These are phyloP conservation scores for Bruchidius siliquastri DNA, from an alignment of 2,888 invertebrate species.

Conservation along the genomic window DNA sequence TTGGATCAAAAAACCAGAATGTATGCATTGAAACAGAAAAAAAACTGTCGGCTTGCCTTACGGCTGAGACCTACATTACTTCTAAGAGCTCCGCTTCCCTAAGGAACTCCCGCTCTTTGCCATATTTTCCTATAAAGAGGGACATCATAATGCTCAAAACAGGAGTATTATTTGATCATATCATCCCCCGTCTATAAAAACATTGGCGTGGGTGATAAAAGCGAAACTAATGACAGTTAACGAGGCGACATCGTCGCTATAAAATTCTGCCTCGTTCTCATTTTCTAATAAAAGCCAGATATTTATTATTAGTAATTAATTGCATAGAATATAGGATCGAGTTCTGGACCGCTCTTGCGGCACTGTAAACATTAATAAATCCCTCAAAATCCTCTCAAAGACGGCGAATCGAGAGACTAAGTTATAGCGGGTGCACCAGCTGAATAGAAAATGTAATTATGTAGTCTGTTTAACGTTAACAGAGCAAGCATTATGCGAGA, in stretches of 20 bases:
- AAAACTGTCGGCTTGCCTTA: no score
- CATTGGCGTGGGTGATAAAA: no score
- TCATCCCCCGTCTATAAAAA: no score
- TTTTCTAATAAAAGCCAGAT: conserved; percentile 3
- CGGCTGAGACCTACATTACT: no score
- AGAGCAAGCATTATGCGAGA: background rate
- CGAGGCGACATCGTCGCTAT: background rate
- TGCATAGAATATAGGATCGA: background rate
- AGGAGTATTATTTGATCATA: no score
- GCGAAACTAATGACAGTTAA: background rate
- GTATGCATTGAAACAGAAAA: no score
- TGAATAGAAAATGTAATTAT: background rate
- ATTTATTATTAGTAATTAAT: conserved; percentile 3
- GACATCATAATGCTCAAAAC: no score
- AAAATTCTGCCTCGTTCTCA: conserved; percentile 1
- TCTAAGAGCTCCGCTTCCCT: no score
- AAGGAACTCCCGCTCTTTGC: no score
- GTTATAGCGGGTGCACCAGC: background rate
- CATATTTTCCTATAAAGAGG: no score
- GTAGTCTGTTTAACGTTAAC: background rate
- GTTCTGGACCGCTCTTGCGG: background rate
- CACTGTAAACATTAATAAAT: background rate
- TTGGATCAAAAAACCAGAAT: no score
- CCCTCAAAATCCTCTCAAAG: background rate
- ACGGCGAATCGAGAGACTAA: background rate